Percentiles rank a stretch among this genome's conserved stretches.
These are phyloP conservation scores for Furcifer pardalis DNA, from an alignment of 2,797 vertebrate species.

Conservation along the genomic window DNA sequence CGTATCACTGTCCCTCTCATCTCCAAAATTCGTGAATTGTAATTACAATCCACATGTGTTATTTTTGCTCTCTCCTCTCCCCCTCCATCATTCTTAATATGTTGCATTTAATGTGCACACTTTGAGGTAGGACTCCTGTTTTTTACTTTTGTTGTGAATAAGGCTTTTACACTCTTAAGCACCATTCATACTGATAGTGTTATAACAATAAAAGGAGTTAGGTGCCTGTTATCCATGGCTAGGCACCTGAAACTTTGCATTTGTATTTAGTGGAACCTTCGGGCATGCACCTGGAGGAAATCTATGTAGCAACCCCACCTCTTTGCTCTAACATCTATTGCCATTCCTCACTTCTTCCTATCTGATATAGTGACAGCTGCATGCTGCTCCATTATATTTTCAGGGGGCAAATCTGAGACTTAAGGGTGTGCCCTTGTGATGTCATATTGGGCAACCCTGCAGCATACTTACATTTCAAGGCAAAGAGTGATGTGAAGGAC, in stretches of 20 bases:
- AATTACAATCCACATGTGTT: background rate
- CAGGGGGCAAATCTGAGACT: too few relatives aligned
- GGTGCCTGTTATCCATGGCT: background rate
- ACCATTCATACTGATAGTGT: too few relatives aligned
- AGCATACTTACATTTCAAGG: too few relatives aligned
- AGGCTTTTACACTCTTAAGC: too few relatives aligned
- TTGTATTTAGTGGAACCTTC: background rate
- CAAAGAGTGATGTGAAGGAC: too few relatives aligned
- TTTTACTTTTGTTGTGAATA: too few relatives aligned
- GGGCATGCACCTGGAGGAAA: background rate
- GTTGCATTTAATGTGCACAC: background rate
- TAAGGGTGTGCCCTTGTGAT: too few relatives aligned
- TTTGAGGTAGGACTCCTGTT: background rate
- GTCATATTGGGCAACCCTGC: too few relatives aligned
- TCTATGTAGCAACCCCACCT: background rate
- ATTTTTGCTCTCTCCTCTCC: background rate
- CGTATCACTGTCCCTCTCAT: background rate
- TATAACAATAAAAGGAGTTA: background rate
- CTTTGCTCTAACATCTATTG: background rate
- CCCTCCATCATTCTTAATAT: background rate
- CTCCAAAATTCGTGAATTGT: too few relatives aligned
- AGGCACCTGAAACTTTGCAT: background rate
- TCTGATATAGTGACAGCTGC: too few relatives aligned
- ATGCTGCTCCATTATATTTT: too few relatives aligned
- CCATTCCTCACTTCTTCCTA: background rate